These are phyloP conservation scores for Pelochelys cantorii DNA, from an alignment of 2,797 vertebrate genomes.

Conservation along the genomic window DNA sequence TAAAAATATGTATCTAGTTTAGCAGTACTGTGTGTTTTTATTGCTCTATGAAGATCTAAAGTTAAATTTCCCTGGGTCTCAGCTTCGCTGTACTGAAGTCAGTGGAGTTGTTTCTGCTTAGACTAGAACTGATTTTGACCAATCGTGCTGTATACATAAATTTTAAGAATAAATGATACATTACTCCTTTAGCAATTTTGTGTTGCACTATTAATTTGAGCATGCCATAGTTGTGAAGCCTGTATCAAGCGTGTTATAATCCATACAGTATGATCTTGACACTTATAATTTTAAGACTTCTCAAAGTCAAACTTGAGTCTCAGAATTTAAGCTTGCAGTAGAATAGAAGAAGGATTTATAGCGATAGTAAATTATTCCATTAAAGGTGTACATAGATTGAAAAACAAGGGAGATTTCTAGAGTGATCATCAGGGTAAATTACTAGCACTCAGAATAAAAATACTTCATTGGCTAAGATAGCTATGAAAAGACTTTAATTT, in stretches of 20 bases:
- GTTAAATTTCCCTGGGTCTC: not conserved
- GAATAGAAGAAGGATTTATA: not conserved
- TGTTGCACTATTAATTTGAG: not conserved
- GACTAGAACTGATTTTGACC: conserved; percentile 21
- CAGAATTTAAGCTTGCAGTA: not conserved
- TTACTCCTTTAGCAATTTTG: not conserved
- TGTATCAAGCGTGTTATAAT: not conserved
- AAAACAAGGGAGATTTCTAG: conserved; percentile 5
- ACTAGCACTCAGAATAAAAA: conserved; percentile 11
- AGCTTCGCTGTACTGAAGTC: conserved; percentile 8
- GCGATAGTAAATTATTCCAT: not conserved
- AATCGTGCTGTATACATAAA: not conserved
- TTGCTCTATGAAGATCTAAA: not conserved
- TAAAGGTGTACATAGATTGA: not conserved
- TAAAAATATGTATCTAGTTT: not conserved
- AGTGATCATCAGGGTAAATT: not conserved
- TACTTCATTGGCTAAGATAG: not conserved
- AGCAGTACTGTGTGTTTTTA: not conserved
- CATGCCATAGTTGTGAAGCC: not conserved
- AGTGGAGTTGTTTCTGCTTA: conserved; percentile 39
- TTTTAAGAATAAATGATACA: conserved; percentile 36
- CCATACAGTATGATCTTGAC: too few relatives aligned
- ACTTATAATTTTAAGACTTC: not conserved
- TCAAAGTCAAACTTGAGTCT: not conserved
- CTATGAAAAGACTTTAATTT: not conserved